These are phyloP conservation scores for Willowsia nigromaculata DNA, from an alignment of 2,888 invertebrate genomes.

Conservation along the genomic window DNA sequence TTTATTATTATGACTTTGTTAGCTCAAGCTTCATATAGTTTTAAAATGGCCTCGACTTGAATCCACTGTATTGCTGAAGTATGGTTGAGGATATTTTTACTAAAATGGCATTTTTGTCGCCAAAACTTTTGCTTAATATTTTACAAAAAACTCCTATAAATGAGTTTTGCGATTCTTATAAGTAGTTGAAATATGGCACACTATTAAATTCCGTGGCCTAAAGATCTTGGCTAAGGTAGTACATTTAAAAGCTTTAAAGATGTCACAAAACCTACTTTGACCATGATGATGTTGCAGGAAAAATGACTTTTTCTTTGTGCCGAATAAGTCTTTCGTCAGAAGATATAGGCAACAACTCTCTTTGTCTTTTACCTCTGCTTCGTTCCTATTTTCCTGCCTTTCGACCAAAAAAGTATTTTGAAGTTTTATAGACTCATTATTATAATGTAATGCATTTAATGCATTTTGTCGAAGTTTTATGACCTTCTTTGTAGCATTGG, in stretches of 20 bases:
- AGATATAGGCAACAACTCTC: not conserved
- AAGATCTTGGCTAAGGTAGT: too few relatives aligned
- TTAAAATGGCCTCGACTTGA: too few relatives aligned
- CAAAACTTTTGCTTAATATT: not conserved
- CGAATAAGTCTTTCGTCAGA: constrained; percentile 6
- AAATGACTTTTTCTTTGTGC: not conserved
- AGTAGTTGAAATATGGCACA: too few relatives aligned
- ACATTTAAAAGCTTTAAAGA: not conserved
- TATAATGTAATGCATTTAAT: constrained; percentile 46
- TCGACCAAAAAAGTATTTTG: constrained; percentile 19
- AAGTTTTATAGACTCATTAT: constrained; percentile 46
- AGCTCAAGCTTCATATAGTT: too few relatives aligned
- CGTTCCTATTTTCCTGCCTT: not conserved
- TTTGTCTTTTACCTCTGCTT: not conserved
- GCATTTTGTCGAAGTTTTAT: constrained; percentile 38
- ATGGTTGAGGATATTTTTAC: not conserved
- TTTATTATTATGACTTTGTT: too few relatives aligned
- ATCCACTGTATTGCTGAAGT: not conserved
- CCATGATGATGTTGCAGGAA: not conserved
- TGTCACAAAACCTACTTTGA: not conserved
- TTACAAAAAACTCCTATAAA: too few relatives aligned
- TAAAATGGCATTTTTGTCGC: not conserved
- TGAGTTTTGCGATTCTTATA: too few relatives aligned
- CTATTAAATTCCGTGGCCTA: too few relatives aligned
- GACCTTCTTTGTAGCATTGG: not conserved